phyloP scores from a whole-genome alignment of 2,113 vertebrate genomes.

The Crotalus tigris region DNA sequence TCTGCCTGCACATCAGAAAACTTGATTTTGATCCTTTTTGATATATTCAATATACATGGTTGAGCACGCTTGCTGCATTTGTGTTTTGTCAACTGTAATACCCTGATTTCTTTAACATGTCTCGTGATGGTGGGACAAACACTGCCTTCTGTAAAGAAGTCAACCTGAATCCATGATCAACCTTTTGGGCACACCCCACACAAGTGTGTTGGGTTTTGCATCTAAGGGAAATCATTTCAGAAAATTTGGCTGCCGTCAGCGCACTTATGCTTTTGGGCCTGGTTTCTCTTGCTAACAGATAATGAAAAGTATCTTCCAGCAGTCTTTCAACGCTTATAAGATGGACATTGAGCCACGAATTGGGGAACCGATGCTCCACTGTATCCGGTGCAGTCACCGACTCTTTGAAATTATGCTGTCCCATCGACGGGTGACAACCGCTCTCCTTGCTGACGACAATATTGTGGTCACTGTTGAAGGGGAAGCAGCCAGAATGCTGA shows the following conservation, averaged over 20 bases:
- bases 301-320: slow-evolving; percentile 79
- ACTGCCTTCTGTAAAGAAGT: not conserved
- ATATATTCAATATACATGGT: not conserved
- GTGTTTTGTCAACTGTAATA: not conserved
- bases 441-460: slow-evolving; percentile 71
- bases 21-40: not conserved
- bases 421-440: slow-evolving; percentile 69
- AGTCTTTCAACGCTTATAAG: slow-evolving; percentile 75
- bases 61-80: not conserved
- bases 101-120: not conserved
- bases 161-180: not conserved
- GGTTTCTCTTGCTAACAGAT: slow-evolving; percentile 54
- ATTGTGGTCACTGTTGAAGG: slow-evolving; percentile 75
- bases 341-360: slow-evolving; percentile 72
- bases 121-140: not conserved
- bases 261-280: not conserved
- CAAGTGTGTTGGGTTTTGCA: not conserved
- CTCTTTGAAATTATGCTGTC: slow-evolving; percentile 75
- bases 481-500: slow-evolving; percentile 71
- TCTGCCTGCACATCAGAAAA: too few species aligned
- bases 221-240: not conserved
- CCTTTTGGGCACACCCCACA: not conserved
- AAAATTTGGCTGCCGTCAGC: not conserved
- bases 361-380: slow-evolving; percentile 64
- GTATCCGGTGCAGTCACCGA: slow-evolving; percentile 72